Conservation (phyloP, 2,113 vertebrate species). For the Vimba vimba region DNA sequence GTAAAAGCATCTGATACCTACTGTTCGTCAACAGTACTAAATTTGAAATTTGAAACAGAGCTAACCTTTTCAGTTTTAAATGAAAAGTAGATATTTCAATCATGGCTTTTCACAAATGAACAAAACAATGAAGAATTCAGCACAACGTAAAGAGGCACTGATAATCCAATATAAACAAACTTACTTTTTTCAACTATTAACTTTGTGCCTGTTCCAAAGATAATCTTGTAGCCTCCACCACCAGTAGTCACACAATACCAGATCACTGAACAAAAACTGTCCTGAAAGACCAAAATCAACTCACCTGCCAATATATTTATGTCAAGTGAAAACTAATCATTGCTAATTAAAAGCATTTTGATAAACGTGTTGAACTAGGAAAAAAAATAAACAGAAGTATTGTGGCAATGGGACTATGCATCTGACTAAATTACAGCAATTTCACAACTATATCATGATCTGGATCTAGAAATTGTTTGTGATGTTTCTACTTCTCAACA, state of each 20-base stretch:
- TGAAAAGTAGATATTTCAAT: background rate
- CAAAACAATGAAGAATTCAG: background rate
- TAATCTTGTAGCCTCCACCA: slow-evolving; percentile 1
- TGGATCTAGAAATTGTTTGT: background rate
- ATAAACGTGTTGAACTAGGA: background rate
- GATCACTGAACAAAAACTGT: slow-evolving; percentile 31
- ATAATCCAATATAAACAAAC: slow-evolving; percentile 8
- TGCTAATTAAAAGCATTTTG: background rate
- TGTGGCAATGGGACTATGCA: background rate
- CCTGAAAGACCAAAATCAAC: background rate
- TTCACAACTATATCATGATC: background rate
- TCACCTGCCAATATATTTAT: background rate
- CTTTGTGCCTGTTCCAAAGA: slow-evolving; percentile 24
- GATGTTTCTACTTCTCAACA: background rate
- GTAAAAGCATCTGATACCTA: background rate
- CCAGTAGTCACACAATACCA: slow-evolving; percentile 51
- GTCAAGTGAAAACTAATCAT: background rate
- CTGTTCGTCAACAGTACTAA: background rate
- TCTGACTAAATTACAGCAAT: background rate
- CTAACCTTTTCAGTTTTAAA: background rate
- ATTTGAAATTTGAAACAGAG: background rate
- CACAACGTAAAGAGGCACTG: background rate
- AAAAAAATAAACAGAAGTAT: background rate
- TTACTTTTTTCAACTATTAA: slow-evolving; percentile 16
- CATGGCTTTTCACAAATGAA: too few species aligned